A percentile compares a stretch with the other conserved stretches of the same genome.
These are phyloP conservation scores for Ambastaia sidthimunki DNA, from an alignment of 2,797 vertebrate genomes.

Conservation along the genomic window DNA sequence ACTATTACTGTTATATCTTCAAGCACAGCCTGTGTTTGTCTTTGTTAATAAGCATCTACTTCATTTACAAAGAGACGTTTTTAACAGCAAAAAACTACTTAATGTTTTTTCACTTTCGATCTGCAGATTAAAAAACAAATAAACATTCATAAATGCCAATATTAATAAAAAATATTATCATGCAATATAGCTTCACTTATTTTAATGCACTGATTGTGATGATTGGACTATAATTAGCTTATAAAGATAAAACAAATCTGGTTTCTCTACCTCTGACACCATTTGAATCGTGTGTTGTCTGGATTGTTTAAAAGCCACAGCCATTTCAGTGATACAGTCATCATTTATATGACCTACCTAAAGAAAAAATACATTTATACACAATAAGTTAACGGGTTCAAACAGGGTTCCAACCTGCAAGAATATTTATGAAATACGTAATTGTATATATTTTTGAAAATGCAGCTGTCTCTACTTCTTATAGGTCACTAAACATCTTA, in stretches of 20 bases:
- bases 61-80: too few relatives aligned
- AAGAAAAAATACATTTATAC: constrained; percentile 28
- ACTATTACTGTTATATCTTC: too few relatives aligned
- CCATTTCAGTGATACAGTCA: constrained; percentile 91
- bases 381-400: not conserved
- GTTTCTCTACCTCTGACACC: constrained; percentile 83
- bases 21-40: too few relatives aligned
- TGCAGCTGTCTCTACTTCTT: not conserved
- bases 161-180: too few relatives aligned
- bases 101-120: too few relatives aligned
- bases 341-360: constrained; percentile 78
- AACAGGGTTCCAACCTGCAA: not conserved
- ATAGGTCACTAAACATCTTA: not conserved
- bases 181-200: too few relatives aligned
- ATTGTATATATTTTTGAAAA: not conserved
- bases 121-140: too few relatives aligned
- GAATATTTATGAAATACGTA: not conserved
- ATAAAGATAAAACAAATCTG: not conserved
- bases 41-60: too few relatives aligned
- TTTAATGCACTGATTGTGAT: too few relatives aligned
- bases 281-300: constrained; percentile 79
- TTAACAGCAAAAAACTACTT: too few relatives aligned
- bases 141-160: too few relatives aligned
- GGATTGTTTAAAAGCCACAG: constrained; percentile 83
- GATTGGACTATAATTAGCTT: too few relatives aligned